These are phyloP conservation scores for Tenodera sinensis DNA, from an alignment of 2,888 invertebrate species.

Conservation along the genomic window DNA sequence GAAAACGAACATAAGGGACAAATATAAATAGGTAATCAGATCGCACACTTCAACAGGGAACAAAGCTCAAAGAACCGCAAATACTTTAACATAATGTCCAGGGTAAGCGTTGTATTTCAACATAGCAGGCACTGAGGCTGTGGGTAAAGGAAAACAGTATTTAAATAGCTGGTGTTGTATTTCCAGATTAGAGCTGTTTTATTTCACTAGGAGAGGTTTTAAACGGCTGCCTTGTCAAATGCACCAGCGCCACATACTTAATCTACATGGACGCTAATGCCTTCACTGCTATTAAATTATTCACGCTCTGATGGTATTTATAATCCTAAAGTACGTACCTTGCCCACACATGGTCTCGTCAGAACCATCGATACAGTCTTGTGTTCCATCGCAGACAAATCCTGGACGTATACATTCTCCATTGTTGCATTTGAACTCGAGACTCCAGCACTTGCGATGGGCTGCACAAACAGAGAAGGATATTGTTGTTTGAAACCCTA, in stretches of 20 bases:
- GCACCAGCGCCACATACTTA: not conserved
- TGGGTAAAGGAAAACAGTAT: too few relatives aligned
- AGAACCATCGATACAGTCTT: slow-evolving; percentile 39
- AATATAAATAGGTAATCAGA: too few relatives aligned
- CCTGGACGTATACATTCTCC: slow-evolving; percentile 46
- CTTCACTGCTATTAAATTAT: not conserved
- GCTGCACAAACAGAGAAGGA: slow-evolving; percentile 36
- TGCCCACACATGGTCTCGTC: slow-evolving; percentile 38
- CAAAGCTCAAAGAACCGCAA: too few relatives aligned
- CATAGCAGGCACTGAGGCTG: too few relatives aligned
- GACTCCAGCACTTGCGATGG: slow-evolving; percentile 44
- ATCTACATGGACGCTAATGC: not conserved
- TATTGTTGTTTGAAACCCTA: too few relatives aligned
- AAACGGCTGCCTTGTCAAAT: not conserved
- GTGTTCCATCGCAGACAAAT: slow-evolving; percentile 43
- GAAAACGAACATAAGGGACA: too few relatives aligned
- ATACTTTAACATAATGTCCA: too few relatives aligned
- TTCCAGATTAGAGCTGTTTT: too few relatives aligned
- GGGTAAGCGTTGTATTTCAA: too few relatives aligned
- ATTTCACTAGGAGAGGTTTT: too few relatives aligned
- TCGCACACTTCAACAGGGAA: too few relatives aligned
- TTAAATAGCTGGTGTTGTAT: too few relatives aligned
- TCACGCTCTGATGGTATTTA: not conserved
- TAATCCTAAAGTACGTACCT: slow-evolving; percentile 27
- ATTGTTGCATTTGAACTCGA: slow-evolving; percentile 47